These are phyloP conservation scores for Apodemus agrarius DNA, from an alignment of 2,797 vertebrate genomes.

Conservation along the genomic window DNA sequence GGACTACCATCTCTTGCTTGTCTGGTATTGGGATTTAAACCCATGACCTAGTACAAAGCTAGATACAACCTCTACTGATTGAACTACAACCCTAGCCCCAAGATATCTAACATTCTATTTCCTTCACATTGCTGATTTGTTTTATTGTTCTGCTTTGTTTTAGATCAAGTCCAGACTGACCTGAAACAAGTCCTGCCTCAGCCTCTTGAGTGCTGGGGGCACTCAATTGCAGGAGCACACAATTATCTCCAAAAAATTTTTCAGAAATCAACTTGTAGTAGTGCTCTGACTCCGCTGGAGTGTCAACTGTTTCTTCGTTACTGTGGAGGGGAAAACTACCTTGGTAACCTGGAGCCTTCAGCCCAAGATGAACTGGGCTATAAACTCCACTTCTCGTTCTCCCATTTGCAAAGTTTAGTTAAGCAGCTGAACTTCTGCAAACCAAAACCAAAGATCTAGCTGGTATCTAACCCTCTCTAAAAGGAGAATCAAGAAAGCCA, in stretches of 20 bases:
- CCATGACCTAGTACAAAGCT: not conserved
- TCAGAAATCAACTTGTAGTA: not conserved
- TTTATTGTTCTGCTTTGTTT: not conserved
- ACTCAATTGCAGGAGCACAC: not conserved
- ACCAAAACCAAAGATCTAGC: not conserved
- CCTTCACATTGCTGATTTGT: not conserved
- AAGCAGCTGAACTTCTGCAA: not conserved
- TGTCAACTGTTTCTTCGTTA: constrained; percentile 7
- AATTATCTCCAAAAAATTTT: constrained; percentile 29
- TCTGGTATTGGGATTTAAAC: not conserved
- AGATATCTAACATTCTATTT: not conserved
- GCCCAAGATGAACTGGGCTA: not conserved
- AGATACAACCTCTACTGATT: not conserved
- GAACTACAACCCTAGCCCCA: not conserved
- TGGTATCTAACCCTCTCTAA: not conserved
- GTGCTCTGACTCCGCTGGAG: not conserved
- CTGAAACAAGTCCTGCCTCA: not conserved
- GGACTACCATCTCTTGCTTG: not conserved
- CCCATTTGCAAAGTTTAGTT: not conserved
- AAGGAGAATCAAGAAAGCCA: not conserved
- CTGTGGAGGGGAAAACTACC: not conserved
- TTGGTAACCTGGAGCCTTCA: constrained; percentile 38
- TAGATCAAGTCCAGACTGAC: not conserved
- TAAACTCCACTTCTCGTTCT: not conserved
- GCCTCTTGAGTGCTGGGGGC: not conserved